These are phyloP conservation scores for Phoebastria nigripes DNA, from an alignment of 2,797 vertebrate genomes.

Conservation along the genomic window DNA sequence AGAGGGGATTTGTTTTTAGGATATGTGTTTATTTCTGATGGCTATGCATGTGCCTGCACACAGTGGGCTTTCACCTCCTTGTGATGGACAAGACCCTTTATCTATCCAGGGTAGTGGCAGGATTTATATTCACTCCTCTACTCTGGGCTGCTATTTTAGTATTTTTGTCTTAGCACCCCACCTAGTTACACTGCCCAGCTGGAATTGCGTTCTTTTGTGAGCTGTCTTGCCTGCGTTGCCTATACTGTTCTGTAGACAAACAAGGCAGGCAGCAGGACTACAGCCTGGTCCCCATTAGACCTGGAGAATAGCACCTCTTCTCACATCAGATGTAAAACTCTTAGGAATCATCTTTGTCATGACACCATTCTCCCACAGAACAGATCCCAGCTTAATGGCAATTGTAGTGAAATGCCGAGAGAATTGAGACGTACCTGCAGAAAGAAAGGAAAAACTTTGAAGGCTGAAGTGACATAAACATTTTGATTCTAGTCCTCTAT, in stretches of 20 bases:
- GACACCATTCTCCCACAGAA: background rate
- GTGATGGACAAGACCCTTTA: background rate
- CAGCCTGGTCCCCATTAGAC: background rate
- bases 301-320: background rate
- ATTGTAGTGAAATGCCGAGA: background rate
- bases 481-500: background rate
- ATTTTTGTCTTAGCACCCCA: background rate
- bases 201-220: background rate
- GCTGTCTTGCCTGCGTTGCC: background rate
- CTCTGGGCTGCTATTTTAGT: background rate
- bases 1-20: background rate
- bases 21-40: background rate
- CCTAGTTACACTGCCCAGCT: background rate
- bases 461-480: background rate
- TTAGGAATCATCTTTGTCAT: background rate
- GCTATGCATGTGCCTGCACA: rapidly evolving
- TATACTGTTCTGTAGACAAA: background rate
- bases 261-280: background rate
- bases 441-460: background rate
- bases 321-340: background rate
- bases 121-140: background rate
- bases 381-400: background rate
- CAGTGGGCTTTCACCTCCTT: background rate
- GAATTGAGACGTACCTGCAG: background rate
- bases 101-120: background rate